Evolutionary conservation across 1,140 invertebrate genomes (phyloP).

Genomic region (Amphibalanus amphitrite): DNA sequence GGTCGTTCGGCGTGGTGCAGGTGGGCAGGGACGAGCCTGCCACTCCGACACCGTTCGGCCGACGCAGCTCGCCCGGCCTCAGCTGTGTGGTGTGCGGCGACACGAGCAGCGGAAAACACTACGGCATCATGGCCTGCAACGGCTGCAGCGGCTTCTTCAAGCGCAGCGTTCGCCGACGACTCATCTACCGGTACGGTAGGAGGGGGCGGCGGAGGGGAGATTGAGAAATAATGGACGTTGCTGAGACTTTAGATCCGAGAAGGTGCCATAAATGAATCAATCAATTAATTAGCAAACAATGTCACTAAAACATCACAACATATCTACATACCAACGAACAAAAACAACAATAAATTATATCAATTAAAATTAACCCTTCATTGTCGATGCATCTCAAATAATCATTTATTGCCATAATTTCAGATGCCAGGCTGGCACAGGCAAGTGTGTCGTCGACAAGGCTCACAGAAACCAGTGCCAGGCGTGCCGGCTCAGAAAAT

Average conservation of each 20-base stretch:
- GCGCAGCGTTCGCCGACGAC: constrained; percentile 80
- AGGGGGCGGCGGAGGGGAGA: too few relatives aligned
- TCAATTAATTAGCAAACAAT: too few relatives aligned
- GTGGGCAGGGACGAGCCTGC: not conserved
- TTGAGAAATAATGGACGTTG: too few relatives aligned
- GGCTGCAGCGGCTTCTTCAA: constrained; percentile 99
- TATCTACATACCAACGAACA: too few relatives aligned
- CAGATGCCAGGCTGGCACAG: constrained; percentile 92
- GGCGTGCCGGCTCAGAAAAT: constrained; percentile 93
- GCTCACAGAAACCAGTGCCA: constrained; percentile 97
- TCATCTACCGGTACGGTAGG: constrained; percentile 74
- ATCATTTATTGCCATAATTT: too few relatives aligned
- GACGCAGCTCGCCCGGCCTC: constrained; percentile 16
- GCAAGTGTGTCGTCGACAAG: constrained; percentile 91
- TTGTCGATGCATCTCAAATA: too few relatives aligned
- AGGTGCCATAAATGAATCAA: too few relatives aligned
- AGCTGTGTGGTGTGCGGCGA: constrained; percentile 88
- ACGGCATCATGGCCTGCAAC: constrained; percentile 97
- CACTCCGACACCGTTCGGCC: not conserved
- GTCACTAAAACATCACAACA: too few relatives aligned
- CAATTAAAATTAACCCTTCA: too few relatives aligned
- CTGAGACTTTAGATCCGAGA: too few relatives aligned
- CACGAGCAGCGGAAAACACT: constrained; percentile 92
- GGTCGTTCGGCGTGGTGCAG: not conserved
- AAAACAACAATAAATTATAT: too few relatives aligned